phyloP scores from a whole-genome alignment of 2,797 vertebrate species.

The Pseudocheirus occidentalis region DNA sequence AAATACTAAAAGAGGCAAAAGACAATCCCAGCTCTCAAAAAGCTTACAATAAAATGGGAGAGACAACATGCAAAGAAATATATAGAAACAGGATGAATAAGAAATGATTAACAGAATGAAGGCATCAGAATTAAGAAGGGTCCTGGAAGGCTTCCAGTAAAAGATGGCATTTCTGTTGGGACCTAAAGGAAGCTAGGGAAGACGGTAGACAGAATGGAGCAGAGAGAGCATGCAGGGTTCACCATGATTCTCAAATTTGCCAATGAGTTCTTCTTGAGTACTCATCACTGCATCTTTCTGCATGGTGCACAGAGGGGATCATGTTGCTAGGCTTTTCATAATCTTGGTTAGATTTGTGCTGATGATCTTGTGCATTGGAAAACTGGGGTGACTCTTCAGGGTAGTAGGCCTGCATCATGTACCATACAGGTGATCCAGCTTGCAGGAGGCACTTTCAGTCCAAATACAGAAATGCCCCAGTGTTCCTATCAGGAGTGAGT shows the following conservation, averaged over 20 bases:
- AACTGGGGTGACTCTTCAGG: conserved; percentile 90
- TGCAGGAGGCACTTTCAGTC: conserved; percentile 93
- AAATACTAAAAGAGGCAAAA: no score
- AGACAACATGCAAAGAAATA: no score
- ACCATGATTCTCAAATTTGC: conserved; percentile 95
- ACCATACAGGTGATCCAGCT: conserved; percentile 91
- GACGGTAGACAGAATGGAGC: no score
- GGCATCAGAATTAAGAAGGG: no score
- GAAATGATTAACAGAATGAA: no score
- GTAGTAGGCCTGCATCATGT: conserved; percentile 91
- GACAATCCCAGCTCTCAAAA: no score
- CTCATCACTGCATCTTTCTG: conserved; percentile 78
- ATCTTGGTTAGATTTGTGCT: conserved; percentile 94
- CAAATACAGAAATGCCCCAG: conserved; percentile 93
- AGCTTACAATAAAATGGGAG: no score
- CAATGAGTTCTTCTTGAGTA: conserved; percentile 94
- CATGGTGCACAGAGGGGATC: conserved; percentile 90
- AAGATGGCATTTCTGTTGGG: no score
- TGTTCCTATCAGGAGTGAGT: conserved; percentile 90
- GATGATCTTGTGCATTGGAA: conserved; percentile 96
- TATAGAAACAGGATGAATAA: no score
- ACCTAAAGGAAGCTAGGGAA: no score
- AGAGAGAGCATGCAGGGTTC: conserved; percentile 64
- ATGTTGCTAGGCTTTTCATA: conserved; percentile 93
- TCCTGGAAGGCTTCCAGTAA: no score